Base-by-base conservation (phyloP, 2,888 invertebrate species). In the Lydus trimaculatus region DNA sequence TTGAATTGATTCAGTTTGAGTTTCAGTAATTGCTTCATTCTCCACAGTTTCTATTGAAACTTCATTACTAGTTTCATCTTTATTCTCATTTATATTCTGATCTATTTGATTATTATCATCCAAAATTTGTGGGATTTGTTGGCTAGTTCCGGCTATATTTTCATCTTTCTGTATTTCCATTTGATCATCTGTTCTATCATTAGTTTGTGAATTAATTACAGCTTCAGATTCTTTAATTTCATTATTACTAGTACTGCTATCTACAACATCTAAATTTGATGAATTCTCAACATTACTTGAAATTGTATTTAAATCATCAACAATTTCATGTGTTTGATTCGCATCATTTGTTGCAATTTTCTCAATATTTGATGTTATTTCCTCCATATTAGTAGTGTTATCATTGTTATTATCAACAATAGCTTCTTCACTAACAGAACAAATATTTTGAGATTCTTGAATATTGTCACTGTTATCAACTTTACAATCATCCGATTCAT, bases 161-260 rank as follows among this genome's bases (percentile, higher is more conserved):
- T 17, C 60, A 36, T 20, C 11, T 6, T 31, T n/a, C 31, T 20
- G 25, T 0, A 31, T 13, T 31, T 36, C 61, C 3, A 52, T 23
- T 13, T 23, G 9, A 23, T 52, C 25, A 20, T 20, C 60, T 1
- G 2, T 1, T 39, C 43, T 43, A 23, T 11, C 43, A 23, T 1
- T 43, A 43, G 23, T 31, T 52, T 48, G 13, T 15, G 31, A 52
- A 39, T 23, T 63, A 15, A 25, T 2, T 25, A 52, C 25, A 23
- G 23, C 13, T 11, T 48, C 43, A 17, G 36, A 8, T 61, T 66
- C 33, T 17, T 23, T n/a, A 58, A 7, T 33, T 13, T 31, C 63
- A 56, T 52, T 31, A 63, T 28, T 63, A 31, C 31, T 28, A 13
- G 52, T 25, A 58, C 56, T 64, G 31, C 33, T 64, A 15, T 56